Evolutionary conservation across 2,888 invertebrate species (phyloP), one percentile per base, ranked within the genome.

Genomic region (Liodrosophila aerea): DNA sequence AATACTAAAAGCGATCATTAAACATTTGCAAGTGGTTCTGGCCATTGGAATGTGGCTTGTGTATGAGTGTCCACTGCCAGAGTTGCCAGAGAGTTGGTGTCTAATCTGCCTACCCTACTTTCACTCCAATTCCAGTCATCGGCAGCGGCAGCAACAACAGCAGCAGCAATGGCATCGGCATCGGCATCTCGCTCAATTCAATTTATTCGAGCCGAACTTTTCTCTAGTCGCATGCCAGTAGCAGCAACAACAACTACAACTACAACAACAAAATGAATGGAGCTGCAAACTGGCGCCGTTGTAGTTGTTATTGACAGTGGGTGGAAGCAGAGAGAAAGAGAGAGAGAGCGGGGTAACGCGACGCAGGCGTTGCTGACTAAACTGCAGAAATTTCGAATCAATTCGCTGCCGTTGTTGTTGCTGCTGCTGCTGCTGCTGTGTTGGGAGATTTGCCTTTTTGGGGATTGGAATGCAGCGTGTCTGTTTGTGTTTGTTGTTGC

Each of bases 21-120:
- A 31, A 5, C 22, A 22, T 22, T 22, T 5, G 22, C 22, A 22
- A 22, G 22, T 5, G 22, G 22, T 22, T 36, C 46, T 58, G 37
- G 41, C 40, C 43, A 44, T 33, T 69, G 69, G 73, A 67, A 67
- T 67, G 73, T 67, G 31, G 39, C 61, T 29, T 46, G 61, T 33
- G 49, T 44, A 7, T 49, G 12, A 43, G 22, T 47, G 39, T 60
- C 51, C 51, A 59, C 18, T 54, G 63, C 36, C 39, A 33, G 27
- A 60, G 63, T 36, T 45, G 45, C 31, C 30, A 36, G 37, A 58
- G 53, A 56, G 61, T 64, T 60, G 49, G 53, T 31, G 71, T 84
- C 88, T 87, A 87, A 88, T 87, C 88, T 87, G 86, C 87, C 83
- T 87, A 87, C 83, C 87, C 87, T 87, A 87, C 88, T 88, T 87